Evolutionary conservation across 2,888 invertebrate species (phyloP).

Genomic region (Falcaria lacertinaria): DNA sequence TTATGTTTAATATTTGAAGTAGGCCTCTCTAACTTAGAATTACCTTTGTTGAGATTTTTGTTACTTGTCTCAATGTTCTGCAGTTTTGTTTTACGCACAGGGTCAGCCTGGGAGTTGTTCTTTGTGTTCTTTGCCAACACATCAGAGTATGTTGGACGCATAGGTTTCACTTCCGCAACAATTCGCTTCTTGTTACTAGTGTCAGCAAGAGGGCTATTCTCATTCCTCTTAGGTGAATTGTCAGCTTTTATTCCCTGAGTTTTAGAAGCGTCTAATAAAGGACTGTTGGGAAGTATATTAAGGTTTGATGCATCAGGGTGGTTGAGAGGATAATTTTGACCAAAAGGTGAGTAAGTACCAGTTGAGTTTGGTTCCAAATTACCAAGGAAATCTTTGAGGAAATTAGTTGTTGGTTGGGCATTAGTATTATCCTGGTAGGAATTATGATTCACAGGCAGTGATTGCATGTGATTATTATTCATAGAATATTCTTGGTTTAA

Average conservation of each 20-base stretch:
- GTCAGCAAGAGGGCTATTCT: constrained; percentile 70
- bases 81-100: constrained; percentile 64
- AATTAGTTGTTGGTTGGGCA: constrained; percentile 62
- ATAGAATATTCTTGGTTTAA: constrained; percentile 62
- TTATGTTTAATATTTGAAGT: constrained; percentile 38
- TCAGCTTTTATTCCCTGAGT: constrained; percentile 45
- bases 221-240: constrained; percentile 64
- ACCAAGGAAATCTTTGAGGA: constrained; percentile 85
- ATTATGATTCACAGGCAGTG: constrained; percentile 35
- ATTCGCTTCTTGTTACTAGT: constrained; percentile 83
- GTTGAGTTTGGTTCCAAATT: constrained; percentile 86
- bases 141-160: constrained; percentile 92
- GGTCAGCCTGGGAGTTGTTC: constrained; percentile 68
- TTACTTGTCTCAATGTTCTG: constrained; percentile 54
- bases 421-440: constrained; percentile 47
- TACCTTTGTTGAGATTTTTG: constrained; percentile 55
- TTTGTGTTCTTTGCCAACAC: constrained; percentile 85
- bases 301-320: constrained; percentile 64
- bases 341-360: constrained; percentile 87
- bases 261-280: constrained; percentile 41
- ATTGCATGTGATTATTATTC: constrained; percentile 49
- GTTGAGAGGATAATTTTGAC: constrained; percentile 78
- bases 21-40: constrained; percentile 60
- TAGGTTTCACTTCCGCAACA: constrained; percentile 91
- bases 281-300: constrained; percentile 49